A percentile compares a stretch with the other conserved stretches of the same genome.
Evolutionary conservation across 37 sponge, comb jelly and placozoan species (phyloP).

Genomic region (Haliclona indistincta): DNA sequence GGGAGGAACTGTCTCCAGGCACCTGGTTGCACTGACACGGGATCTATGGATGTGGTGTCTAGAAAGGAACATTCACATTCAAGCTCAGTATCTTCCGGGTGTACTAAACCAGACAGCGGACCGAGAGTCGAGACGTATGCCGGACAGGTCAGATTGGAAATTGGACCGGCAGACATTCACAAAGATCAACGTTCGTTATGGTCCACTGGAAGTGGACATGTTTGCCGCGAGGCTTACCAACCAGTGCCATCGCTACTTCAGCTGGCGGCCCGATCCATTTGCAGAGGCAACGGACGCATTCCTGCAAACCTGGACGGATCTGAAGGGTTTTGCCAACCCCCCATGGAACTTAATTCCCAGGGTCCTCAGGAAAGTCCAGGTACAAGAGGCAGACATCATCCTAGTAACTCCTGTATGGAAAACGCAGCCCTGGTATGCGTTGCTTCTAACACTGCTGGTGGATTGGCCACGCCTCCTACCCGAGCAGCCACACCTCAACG

Average conservation of each 20-base stretch:
- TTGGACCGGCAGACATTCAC: conserved; percentile 25
- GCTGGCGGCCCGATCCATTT: conserved; percentile 36
- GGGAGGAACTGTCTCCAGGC: conserved; percentile 37
- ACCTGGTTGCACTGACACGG: conserved; percentile 2
- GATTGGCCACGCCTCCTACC: not conserved
- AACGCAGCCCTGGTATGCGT: too few species aligned
- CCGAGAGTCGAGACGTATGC: not conserved
- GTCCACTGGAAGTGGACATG: conserved; percentile 20
- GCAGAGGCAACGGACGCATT: conserved; percentile 52
- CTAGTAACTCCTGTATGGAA: conserved; percentile 8
- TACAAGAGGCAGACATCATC: conserved; percentile 1
- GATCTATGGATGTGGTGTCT: conserved; percentile 32
- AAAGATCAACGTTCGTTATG: conserved; percentile 4
- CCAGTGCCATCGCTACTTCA: conserved; percentile 23
- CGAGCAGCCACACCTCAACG: not conserved
- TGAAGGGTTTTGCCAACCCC: conserved; percentile 28
- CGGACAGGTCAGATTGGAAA: conserved; percentile 38
- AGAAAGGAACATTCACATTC: conserved; percentile 25
- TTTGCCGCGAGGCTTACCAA: conserved; percentile 32
- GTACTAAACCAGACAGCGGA: conserved; percentile 10
- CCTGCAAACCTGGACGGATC: conserved; percentile 24
- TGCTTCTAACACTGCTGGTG: not conserved
- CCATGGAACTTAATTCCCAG: conserved; percentile 40
- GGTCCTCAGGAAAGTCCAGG: conserved; percentile 13
- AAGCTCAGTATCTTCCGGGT: conserved; percentile 23